A percentile compares a stretch with the other conserved stretches of the same genome.
phyloP scores from a whole-genome alignment of 1,140 invertebrate species.

The Trigoniulus corallinus region DNA sequence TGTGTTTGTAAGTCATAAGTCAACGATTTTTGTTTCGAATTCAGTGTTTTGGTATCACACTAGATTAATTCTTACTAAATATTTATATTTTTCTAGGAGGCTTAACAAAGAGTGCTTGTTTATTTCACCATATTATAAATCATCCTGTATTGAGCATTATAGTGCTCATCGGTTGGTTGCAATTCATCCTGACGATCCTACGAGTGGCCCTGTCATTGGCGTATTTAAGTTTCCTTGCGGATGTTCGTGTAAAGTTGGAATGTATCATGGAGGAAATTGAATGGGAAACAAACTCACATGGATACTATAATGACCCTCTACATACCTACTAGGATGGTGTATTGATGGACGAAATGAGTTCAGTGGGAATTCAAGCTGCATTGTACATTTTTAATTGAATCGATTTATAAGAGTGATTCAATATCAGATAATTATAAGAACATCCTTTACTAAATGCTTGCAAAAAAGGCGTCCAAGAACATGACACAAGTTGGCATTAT shows the following conservation, averaged over 20 bases:
- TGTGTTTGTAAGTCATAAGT: slow-evolving; percentile 23
- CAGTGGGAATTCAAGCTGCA: no score
- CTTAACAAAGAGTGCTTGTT: slow-evolving; percentile 25
- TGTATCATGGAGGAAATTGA: slow-evolving; percentile 5
- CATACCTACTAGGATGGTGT: no score
- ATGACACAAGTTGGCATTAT: no score
- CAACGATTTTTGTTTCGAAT: background rate
- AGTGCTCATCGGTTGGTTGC: slow-evolving; percentile 26
- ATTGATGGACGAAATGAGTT: no score
- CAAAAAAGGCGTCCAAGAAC: no score
- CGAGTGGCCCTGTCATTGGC: slow-evolving; percentile 22
- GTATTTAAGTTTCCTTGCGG: slow-evolving; percentile 29
- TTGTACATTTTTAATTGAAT: no score
- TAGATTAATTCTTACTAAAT: background rate
- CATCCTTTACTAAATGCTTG: no score
- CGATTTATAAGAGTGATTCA: no score
- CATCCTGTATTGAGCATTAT: slow-evolving; percentile 25
- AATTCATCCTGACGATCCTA: slow-evolving; percentile 24
- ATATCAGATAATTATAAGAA: no score
- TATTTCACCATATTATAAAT: slow-evolving; percentile 28
- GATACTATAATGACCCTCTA: no score
- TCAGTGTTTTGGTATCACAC: background rate
- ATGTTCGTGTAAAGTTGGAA: slow-evolving; percentile 27
- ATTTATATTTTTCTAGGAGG: slow-evolving; percentile 16
- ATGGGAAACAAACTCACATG: no score